phyloP scores from a whole-genome alignment of 2,113 vertebrate species.

The Trogon melanurus region DNA sequence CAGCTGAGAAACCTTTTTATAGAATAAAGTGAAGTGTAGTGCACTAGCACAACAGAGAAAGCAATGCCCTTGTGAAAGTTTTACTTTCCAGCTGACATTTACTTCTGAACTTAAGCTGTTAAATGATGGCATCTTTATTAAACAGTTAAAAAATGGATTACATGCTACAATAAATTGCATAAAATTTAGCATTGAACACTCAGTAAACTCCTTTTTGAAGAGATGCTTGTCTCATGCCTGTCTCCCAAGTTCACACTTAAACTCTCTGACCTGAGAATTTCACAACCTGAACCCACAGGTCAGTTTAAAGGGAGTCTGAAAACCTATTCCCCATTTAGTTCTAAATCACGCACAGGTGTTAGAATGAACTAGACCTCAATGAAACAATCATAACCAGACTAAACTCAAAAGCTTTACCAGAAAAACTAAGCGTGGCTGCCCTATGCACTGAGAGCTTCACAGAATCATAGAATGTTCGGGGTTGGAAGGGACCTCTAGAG shows the following conservation, averaged over 20 bases:
- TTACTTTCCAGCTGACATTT: background rate
- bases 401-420: background rate
- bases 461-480: too few relatives aligned
- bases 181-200: background rate
- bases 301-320: background rate
- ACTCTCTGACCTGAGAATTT: background rate
- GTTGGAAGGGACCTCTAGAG: too few relatives aligned
- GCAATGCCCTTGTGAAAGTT: background rate
- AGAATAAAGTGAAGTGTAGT: background rate
- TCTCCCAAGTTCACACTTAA: background rate
- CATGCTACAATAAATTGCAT: background rate
- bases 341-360: background rate
- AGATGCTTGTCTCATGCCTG: background rate
- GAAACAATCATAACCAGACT: background rate
- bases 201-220: background rate
- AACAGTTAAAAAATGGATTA: background rate
- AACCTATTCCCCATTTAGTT: background rate
- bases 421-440: background rate
- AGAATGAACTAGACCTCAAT: background rate
- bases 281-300: background rate
- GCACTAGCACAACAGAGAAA: background rate
- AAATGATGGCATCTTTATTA: background rate
- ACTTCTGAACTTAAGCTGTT: background rate
- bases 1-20: background rate
- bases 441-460: background rate